A percentile compares a stretch with the other conserved stretches of the same genome.
Conservation (phyloP, 37 sponge, comb jelly and placozoan species). For the Mnemiopsis leidyi region DNA sequence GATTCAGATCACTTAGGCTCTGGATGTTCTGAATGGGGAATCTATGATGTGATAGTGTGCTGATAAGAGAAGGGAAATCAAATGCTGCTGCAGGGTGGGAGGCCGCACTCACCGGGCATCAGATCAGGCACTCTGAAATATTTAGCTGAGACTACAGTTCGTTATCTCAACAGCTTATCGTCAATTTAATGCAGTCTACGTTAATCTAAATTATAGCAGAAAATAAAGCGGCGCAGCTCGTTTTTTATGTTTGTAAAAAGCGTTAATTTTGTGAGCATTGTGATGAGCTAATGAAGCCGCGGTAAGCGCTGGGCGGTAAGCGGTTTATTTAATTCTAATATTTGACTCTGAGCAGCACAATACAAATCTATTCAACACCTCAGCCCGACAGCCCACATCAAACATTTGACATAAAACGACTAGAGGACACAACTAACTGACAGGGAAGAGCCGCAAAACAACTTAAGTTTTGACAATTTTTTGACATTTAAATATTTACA, state of each 20-base stretch:
- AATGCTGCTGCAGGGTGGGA: neutral
- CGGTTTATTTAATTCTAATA: too few relatives aligned
- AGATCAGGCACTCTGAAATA: neutral
- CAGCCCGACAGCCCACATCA: neutral
- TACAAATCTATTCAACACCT: neutral
- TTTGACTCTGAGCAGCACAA: neutral
- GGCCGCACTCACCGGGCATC: neutral
- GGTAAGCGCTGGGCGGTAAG: too few relatives aligned
- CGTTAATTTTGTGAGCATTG: neutral
- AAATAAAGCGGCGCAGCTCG: neutral
- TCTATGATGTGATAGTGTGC: too few relatives aligned
- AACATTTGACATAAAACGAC: neutral
- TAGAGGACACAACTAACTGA: neutral
- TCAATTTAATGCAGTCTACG: neutral
- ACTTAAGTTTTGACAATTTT: too few relatives aligned
- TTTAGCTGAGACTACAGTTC: neutral
- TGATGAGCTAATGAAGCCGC: too few relatives aligned
- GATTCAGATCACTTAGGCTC: too few relatives aligned
- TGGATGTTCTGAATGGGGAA: too few relatives aligned
- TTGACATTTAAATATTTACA: too few relatives aligned
- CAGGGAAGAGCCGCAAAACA: too few relatives aligned
- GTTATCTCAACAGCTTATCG: neutral
- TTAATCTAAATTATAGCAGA: neutral
- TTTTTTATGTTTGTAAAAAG: neutral
- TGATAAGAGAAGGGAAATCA: too few relatives aligned